Base-by-base conservation (phyloP, 2,888 invertebrate species). In the Imbricaverruca yamaguchii region DNA sequence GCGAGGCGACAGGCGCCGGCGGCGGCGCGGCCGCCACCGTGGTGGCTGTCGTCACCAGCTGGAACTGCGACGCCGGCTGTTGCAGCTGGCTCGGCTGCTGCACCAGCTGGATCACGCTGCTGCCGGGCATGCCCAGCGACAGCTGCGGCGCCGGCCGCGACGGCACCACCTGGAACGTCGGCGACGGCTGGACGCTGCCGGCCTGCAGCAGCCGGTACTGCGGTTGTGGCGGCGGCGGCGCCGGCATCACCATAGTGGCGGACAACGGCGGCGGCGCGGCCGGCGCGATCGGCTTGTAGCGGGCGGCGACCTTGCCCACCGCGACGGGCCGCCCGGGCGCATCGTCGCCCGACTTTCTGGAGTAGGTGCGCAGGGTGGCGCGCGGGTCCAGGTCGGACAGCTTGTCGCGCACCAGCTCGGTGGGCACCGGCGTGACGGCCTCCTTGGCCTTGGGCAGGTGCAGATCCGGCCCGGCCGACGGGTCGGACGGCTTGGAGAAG, bases 211-310 rank as follows among this genome's bases (percentile, higher is more conserved):
- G 25, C 67, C n/a, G 23, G 67, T 1, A 67, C 25, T 25, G 67
- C 67, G 10, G 25, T 25, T 67, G 67, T 4, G 25, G 25, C 25
- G 25, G n/a, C 13, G 67, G 25, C 25, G 25, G 25, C 25, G 65
- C 15, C 65, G 25, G 12, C 12, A 67, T 23, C 67, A 25, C 25
- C 7, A 13, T 67, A 13, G 25, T n/a, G 12, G 25, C 67, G n/a
- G 65, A 23, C 65, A 18, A 3, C 13, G 69, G 69, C 39, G 12
- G 39, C 53, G 53, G 74, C 13, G 74, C 74, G 53, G 74, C 74
- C 74, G 74, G 74, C 39, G 74, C 74, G 74, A 74, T 74, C 74
- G 74, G 39, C 21, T 53, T 74, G 74, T 74, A 74, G 8, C 74
- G 74, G 8, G 7, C 21, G 8, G 74, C 9, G 7, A 18, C 18